phyloP scores from a whole-genome alignment of 35 echinoderm and acorn worm species.

The Amphiura filiformis region DNA sequence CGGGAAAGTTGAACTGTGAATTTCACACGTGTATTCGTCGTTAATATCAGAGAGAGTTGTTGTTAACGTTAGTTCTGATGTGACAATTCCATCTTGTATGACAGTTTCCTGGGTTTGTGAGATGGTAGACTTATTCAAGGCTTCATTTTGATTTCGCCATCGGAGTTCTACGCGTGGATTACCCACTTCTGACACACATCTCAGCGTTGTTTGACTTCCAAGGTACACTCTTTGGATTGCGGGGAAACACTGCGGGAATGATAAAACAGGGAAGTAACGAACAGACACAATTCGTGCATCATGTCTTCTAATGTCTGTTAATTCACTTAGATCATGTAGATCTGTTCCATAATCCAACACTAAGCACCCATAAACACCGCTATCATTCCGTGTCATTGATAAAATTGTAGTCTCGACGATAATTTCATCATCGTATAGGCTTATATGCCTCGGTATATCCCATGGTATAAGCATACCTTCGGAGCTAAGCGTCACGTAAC shows the following conservation, averaged over 20 bases:
- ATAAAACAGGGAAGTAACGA: neutral
- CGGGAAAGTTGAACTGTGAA: neutral
- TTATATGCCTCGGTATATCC: too few relatives aligned
- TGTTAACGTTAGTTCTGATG: neutral
- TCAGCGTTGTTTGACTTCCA: neutral
- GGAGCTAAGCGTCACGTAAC: too few relatives aligned
- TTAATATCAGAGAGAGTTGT: neutral
- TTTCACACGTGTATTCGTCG: neutral
- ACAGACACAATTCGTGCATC: neutral
- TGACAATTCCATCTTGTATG: neutral
- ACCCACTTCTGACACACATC: neutral
- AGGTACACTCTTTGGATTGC: neutral
- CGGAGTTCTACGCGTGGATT: neutral
- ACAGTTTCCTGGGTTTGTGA: neutral
- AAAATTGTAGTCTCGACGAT: too few relatives aligned
- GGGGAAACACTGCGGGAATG: neutral
- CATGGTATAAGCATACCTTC: too few relatives aligned
- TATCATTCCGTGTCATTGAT: too few relatives aligned
- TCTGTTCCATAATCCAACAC: too few relatives aligned
- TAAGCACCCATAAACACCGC: too few relatives aligned
- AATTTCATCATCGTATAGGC: too few relatives aligned
- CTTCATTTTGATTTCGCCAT: neutral
- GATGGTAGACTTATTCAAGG: neutral
- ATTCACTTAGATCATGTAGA: too few relatives aligned
- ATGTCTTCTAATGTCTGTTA: too few relatives aligned